phyloP scores from a whole-genome alignment of 1,140 invertebrate species.

The Lucilia sericata region DNA sequence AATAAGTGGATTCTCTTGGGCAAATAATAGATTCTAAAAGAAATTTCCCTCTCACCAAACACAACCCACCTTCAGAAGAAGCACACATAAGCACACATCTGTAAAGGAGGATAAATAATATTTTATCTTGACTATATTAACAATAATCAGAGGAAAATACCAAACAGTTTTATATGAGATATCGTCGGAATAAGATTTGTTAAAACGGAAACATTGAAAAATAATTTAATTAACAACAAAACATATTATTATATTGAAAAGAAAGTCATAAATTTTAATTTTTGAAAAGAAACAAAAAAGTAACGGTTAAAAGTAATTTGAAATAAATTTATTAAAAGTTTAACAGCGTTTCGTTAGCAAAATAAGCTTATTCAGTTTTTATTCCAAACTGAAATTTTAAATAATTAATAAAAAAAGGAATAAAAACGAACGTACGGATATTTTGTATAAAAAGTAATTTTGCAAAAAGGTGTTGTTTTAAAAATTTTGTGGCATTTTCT shows the following conservation, averaged over 20 bases:
- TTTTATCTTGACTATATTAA: conserved; percentile 43
- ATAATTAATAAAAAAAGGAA: conserved; percentile 30
- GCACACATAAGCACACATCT: too few relatives aligned
- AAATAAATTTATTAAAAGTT: conserved; percentile 27
- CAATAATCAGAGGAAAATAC: conserved; percentile 24
- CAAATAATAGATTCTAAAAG: background rate
- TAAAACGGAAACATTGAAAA: conserved; percentile 24
- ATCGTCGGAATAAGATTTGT: conserved; percentile 49
- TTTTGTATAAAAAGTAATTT: conserved; percentile 41
- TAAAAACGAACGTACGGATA: conserved; percentile 42
- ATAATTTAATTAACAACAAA: background rate
- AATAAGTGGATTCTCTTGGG: background rate
- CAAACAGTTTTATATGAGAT: conserved; percentile 50
- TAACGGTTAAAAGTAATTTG: conserved; percentile 21
- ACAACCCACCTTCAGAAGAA: too few relatives aligned
- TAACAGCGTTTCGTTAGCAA: conserved; percentile 32
- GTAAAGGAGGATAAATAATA: too few relatives aligned
- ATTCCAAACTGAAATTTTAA: conserved; percentile 12
- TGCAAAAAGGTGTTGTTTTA: conserved; percentile 1
- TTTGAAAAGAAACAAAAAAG: background rate
- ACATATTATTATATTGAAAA: conserved; percentile 28
- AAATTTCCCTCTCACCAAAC: background rate
- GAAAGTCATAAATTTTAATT: background rate
- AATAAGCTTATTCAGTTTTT: conserved; percentile 47
- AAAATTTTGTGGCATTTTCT: conserved; percentile 36